A percentile compares a stretch with the other conserved stretches of the same genome.
These are phyloP conservation scores for Habropoda laboriosa DNA, from an alignment of 1,140 invertebrate genomes.

Conservation along the genomic window DNA sequence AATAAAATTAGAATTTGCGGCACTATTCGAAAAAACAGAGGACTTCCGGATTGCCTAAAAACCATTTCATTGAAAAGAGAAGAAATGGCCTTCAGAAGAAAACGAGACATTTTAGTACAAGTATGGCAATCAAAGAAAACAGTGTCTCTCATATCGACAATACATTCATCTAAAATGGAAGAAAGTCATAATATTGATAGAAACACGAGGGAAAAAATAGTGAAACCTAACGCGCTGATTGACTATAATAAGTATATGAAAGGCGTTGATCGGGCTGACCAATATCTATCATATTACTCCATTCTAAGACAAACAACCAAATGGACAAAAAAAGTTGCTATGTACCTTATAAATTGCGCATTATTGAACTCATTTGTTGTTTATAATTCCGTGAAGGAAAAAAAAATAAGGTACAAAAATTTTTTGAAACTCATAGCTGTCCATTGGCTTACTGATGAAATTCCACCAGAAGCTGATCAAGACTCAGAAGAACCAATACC, in stretches of 20 bases:
- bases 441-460: neutral
- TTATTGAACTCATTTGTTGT: slow-evolving; percentile 10
- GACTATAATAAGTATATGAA: slow-evolving; percentile 16
- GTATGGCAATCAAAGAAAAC: neutral
- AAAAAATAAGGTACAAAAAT: neutral
- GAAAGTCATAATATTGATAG: neutral
- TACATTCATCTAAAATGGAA: slow-evolving; percentile 3
- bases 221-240: neutral
- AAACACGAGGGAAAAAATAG: neutral
- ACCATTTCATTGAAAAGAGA: neutral
- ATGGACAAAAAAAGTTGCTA: slow-evolving; percentile 9
- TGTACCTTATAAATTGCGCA: slow-evolving; percentile 8
- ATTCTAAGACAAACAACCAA: slow-evolving; percentile 1
- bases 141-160: neutral
- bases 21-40: neutral
- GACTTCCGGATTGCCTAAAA: slow-evolving; percentile 4
- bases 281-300: neutral
- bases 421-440: neutral
- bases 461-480: neutral
- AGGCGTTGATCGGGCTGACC: slow-evolving; percentile 19
- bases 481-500: neutral
- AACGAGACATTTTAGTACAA: neutral
- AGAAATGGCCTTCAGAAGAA: neutral
- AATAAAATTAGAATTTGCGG: slow-evolving; percentile 7
- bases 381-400: slow-evolving; percentile 3